phyloP scores from a whole-genome alignment of 1,140 invertebrate species.

The Belonocnema kinseyi region DNA sequence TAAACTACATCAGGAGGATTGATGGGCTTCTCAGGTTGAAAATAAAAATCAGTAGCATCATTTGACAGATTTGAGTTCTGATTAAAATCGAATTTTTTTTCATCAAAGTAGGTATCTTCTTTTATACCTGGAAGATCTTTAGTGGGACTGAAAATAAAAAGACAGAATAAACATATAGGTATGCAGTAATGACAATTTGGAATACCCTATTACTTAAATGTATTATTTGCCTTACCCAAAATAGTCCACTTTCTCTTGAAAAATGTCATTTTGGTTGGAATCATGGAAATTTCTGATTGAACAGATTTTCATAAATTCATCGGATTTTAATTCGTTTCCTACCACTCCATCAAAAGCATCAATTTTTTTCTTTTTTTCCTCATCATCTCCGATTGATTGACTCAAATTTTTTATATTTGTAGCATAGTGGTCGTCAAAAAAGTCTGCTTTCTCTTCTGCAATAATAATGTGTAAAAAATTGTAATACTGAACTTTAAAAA shows the following conservation, averaged over 20 bases:
- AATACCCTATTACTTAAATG: background rate
- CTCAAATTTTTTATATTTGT: background rate
- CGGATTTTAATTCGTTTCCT: background rate
- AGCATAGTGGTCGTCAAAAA: background rate
- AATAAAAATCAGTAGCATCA: background rate
- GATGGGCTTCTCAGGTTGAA: background rate
- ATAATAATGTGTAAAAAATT: background rate
- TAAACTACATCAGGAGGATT: background rate
- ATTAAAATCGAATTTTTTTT: no score
- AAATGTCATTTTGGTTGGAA: background rate
- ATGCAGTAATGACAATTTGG: background rate
- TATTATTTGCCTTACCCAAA: background rate
- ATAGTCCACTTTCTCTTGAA: background rate
- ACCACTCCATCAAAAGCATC: background rate
- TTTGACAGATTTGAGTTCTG: background rate
- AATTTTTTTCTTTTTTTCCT: background rate
- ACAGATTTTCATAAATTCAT: constrained; percentile 5
- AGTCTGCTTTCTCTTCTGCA: background rate
- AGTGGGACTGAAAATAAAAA: background rate
- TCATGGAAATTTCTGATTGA: background rate
- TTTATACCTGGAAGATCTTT: background rate
- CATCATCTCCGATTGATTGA: background rate
- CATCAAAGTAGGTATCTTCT: background rate
- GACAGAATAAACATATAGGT: background rate
- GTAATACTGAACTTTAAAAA: no score